These are phyloP conservation scores for Dicrurus megarhynchus DNA, from an alignment of 2,113 vertebrate species.

Conservation along the genomic window DNA sequence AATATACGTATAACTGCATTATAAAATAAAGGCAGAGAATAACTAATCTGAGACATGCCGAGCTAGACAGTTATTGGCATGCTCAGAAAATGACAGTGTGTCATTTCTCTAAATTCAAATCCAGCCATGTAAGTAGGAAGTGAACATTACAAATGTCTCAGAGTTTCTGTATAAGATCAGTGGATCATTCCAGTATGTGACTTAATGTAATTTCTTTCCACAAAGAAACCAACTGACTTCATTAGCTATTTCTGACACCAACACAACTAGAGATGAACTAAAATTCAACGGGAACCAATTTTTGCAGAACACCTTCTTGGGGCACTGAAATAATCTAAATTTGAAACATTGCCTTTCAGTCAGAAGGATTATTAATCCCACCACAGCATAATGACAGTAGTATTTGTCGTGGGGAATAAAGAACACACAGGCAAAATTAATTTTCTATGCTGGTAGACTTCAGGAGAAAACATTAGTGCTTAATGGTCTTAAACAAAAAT, in stretches of 20 bases:
- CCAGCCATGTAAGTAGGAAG: neutral
- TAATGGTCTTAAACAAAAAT: neutral
- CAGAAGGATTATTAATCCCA: neutral
- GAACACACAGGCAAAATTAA: neutral
- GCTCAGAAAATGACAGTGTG: neutral
- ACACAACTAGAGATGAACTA: neutral
- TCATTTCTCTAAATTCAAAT: neutral
- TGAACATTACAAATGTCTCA: neutral
- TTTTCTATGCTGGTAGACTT: neutral
- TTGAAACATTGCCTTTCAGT: neutral
- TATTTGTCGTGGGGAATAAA: neutral
- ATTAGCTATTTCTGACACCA: neutral
- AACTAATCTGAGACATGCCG: neutral
- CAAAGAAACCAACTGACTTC: neutral
- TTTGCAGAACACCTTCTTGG: neutral
- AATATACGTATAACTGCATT: neutral
- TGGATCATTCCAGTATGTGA: neutral
- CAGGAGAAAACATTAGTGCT: neutral
- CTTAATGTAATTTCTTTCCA: neutral
- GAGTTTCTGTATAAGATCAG: neutral
- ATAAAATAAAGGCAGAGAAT: neutral
- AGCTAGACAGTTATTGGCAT: neutral
- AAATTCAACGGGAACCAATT: neutral
- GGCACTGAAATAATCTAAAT: neutral
- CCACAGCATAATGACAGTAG: neutral